These are phyloP conservation scores for Himalopsyche phryganea DNA, from an alignment of 1,140 invertebrate species.

Conservation along the genomic window DNA sequence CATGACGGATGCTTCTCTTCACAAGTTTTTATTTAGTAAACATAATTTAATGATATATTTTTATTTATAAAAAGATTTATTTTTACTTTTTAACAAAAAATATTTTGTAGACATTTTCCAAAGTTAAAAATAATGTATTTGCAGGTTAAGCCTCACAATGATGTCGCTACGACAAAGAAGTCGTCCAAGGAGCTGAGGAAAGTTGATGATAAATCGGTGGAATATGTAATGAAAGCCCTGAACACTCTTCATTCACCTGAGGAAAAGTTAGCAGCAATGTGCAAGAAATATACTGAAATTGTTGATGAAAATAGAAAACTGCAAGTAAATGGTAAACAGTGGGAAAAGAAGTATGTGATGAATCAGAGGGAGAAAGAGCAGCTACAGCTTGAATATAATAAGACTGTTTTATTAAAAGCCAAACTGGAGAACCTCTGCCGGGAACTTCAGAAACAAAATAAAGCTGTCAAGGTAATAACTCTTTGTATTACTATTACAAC, in stretches of 20 bases:
- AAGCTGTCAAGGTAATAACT: slow-evolving; percentile 75
- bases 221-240: slow-evolving; percentile 70
- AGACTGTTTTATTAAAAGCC: slow-evolving; percentile 73
- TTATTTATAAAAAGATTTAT: neutral
- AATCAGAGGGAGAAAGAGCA: slow-evolving; percentile 78
- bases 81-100: too few species aligned
- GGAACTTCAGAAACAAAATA: slow-evolving; percentile 88
- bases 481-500: too few species aligned
- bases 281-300: slow-evolving; percentile 74
- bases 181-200: slow-evolving; percentile 46
- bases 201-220: slow-evolving; percentile 59
- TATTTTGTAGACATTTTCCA: too few species aligned
- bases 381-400: slow-evolving; percentile 77
- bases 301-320: slow-evolving; percentile 72
- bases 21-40: too few species aligned
- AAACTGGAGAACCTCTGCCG: slow-evolving; percentile 84
- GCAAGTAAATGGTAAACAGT: slow-evolving; percentile 61
- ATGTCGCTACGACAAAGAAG: slow-evolving; percentile 18
- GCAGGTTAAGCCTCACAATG: slow-evolving; percentile 22
- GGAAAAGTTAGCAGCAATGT: slow-evolving; percentile 71
- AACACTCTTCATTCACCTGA: slow-evolving; percentile 65
- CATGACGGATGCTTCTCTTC: too few species aligned
- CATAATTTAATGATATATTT: too few species aligned
- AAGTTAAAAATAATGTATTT: neutral
- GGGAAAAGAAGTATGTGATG: slow-evolving; percentile 62